phyloP scores from a whole-genome alignment of 2,113 vertebrate genomes.

The Crotophaga sulcirostris region DNA sequence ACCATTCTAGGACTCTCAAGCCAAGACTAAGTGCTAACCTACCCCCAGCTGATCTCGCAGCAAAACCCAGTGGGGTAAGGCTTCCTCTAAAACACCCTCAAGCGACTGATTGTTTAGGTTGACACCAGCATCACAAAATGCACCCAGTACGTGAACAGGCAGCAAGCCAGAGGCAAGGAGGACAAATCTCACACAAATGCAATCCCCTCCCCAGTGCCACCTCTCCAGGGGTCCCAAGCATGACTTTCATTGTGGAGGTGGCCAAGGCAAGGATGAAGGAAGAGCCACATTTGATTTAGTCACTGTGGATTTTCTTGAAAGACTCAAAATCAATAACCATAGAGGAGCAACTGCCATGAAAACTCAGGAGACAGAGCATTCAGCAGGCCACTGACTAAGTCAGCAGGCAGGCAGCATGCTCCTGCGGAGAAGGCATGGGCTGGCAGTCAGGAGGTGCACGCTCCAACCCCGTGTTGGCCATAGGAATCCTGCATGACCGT shows the following conservation, averaged over 20 bases:
- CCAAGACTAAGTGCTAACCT: not conserved
- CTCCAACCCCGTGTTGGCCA: not conserved
- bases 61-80: not conserved
- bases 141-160: not conserved
- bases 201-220: not conserved
- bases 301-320: not conserved
- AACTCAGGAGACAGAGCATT: not conserved
- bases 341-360: not conserved
- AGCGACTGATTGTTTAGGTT: not conserved
- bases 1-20: not conserved
- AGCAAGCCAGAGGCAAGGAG: not conserved
- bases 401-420: not conserved
- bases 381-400: not conserved
- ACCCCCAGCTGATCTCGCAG: not conserved
- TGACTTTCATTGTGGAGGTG: not conserved
- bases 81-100: not conserved
- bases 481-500: not conserved
- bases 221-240: fast-evolving
- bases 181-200: fast-evolving
- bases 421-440: fast-evolving
- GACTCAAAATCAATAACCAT: not conserved
- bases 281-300: not conserved
- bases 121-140: not conserved
- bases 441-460: not conserved
- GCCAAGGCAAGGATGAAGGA: not conserved